These are phyloP conservation scores for Ceratina australensis DNA, from an alignment of 1,140 invertebrate genomes.

Conservation along the genomic window DNA sequence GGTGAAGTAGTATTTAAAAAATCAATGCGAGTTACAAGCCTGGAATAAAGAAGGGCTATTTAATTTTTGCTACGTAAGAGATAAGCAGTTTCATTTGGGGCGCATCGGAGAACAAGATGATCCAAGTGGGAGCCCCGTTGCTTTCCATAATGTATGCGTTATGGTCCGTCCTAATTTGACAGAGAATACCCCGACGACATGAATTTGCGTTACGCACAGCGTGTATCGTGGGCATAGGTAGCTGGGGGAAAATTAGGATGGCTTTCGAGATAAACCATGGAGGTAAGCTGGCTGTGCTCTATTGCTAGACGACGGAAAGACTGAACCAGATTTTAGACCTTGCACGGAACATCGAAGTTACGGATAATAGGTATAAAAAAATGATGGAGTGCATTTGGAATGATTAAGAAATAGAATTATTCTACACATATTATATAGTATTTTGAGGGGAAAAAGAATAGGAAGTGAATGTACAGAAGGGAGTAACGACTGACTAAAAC, in stretches of 20 bases:
- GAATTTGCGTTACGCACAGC: conserved; percentile 59
- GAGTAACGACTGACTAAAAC: too few relatives aligned
- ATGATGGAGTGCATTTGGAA: too few relatives aligned
- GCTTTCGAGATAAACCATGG: conserved; percentile 35
- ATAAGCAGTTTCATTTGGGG: conserved; percentile 6
- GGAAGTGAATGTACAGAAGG: too few relatives aligned
- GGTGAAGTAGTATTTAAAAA: too few relatives aligned
- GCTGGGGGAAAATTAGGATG: conserved; percentile 14
- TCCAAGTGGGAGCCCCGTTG: conserved; percentile 42
- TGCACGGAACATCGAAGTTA: neutral
- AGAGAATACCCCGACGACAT: conserved; percentile 57
- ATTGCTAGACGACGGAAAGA: conserved; percentile 19
- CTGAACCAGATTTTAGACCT: conserved; percentile 54
- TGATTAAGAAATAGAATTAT: too few relatives aligned
- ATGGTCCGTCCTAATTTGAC: conserved; percentile 62
- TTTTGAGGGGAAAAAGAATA: too few relatives aligned
- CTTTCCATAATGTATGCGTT: conserved; percentile 61
- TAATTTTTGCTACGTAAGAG: neutral
- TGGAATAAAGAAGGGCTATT: neutral
- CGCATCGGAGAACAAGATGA: conserved; percentile 14
- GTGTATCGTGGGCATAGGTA: conserved; percentile 41
- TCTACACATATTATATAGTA: too few relatives aligned
- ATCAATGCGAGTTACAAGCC: neutral
- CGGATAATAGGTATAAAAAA: too few relatives aligned
- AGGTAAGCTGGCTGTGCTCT: conserved; percentile 12